These are phyloP conservation scores for Heptranchias perlo DNA, from an alignment of 2,113 vertebrate genomes.

Conservation along the genomic window DNA sequence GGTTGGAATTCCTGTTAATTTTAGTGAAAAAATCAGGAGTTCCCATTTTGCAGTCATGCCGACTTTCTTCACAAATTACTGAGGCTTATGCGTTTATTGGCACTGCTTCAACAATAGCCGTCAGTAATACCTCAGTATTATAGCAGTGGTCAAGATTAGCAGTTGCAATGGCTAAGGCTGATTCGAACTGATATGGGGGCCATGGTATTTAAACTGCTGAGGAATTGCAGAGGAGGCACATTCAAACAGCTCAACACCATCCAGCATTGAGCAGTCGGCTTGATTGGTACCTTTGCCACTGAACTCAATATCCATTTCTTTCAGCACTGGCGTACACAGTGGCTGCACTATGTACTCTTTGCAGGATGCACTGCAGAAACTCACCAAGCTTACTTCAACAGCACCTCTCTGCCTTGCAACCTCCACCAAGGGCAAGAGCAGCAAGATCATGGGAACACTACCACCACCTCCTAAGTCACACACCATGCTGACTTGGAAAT, in stretches of 20 bases:
- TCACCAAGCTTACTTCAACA: background rate
- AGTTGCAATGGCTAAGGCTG: background rate
- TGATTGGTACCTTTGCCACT: background rate
- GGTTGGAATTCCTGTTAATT: background rate
- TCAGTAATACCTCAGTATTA: background rate
- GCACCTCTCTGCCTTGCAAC: background rate
- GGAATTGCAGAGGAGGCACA: background rate
- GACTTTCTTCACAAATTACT: background rate
- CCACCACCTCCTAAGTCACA: background rate
- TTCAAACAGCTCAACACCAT: background rate
- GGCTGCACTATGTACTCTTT: background rate
- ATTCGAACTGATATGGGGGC: background rate
- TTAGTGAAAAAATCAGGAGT: background rate
- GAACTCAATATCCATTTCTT: background rate
- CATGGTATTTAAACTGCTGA: background rate
- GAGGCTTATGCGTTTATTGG: background rate
- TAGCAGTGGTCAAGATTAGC: background rate
- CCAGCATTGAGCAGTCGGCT: background rate
- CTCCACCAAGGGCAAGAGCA: background rate
- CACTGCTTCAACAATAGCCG: too few relatives aligned
- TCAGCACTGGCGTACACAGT: background rate
- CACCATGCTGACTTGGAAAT: background rate
- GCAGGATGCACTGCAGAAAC: background rate
- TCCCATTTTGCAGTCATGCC: background rate
- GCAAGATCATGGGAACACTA: background rate